phyloP scores from a whole-genome alignment of 2,888 invertebrate species.

The Nymphalis urticae region DNA sequence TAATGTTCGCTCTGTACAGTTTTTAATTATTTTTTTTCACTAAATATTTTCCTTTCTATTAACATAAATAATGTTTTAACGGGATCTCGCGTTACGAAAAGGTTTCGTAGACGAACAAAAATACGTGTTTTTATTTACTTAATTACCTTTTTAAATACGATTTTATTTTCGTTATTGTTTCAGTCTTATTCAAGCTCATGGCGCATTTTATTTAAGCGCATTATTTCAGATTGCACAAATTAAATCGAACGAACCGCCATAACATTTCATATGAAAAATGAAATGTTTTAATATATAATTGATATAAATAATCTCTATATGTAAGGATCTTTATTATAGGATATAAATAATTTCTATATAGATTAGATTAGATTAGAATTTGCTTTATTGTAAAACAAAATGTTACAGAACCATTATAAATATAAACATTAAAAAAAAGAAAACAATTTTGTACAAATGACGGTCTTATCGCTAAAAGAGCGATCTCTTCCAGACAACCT shows the following conservation, averaged over 20 bases:
- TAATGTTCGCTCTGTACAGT: slow-evolving; percentile 26
- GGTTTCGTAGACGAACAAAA: slow-evolving; percentile 16
- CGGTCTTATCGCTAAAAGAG: too few relatives aligned
- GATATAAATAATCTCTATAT: too few relatives aligned
- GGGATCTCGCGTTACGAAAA: slow-evolving; percentile 14
- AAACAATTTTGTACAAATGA: too few relatives aligned
- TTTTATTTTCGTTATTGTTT: slow-evolving; percentile 3
- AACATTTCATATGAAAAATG: not conserved
- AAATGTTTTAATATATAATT: too few relatives aligned
- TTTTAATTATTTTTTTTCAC: slow-evolving; percentile 27
- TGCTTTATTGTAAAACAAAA: too few relatives aligned
- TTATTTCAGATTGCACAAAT: not conserved
- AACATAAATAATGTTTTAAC: not conserved
- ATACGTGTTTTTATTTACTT: slow-evolving; percentile 19
- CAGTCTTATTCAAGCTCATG: not conserved
- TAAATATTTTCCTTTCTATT: slow-evolving; percentile 13
- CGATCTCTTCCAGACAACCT: too few relatives aligned
- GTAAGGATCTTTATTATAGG: too few relatives aligned
- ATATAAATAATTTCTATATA: too few relatives aligned
- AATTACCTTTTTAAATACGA: slow-evolving; percentile 16
- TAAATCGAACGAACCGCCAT: not conserved
- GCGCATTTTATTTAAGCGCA: not conserved
- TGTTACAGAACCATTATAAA: too few relatives aligned
- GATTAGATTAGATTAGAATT: too few relatives aligned
- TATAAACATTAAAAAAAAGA: too few relatives aligned